phyloP scores from a whole-genome alignment of 2,888 invertebrate species.

The Marasmarcha lunaedactyla region DNA sequence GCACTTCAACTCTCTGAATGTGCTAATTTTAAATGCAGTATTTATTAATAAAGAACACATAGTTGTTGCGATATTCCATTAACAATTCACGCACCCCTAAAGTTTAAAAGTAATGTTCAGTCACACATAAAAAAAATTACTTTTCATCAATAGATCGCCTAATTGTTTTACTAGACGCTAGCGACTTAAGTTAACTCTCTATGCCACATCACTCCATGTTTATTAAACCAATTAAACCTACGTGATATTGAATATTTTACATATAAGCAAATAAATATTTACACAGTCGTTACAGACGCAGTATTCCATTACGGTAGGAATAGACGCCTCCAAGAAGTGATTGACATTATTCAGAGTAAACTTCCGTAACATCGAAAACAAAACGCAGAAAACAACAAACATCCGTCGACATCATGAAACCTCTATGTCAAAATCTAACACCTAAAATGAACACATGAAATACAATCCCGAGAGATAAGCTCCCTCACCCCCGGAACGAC shows the following conservation, averaged over 20 bases:
- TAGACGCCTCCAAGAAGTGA: conserved; percentile 57
- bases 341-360: conserved; percentile 66
- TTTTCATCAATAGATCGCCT: no score
- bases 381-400: conserved; percentile 64
- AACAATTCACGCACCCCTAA: no score
- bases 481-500: conserved; percentile 22
- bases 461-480: conserved; percentile 45
- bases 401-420: conserved; percentile 22
- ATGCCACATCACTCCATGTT: neutral
- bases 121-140: no score
- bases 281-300: conserved; percentile 21
- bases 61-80: no score
- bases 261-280: conserved; percentile 22
- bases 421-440: conserved; percentile 45
- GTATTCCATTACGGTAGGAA: conserved; percentile 17
- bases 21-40: no score
- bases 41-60: no score
- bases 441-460: conserved; percentile 68
- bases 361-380: conserved; percentile 52
- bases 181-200: neutral
- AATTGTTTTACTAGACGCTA: neutral
- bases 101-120: no score
- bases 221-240: neutral
- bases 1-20: no score
- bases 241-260: neutral